These are phyloP conservation scores for Micoletzkya japonica DNA, from an alignment of 2,888 invertebrate species.

Conservation along the genomic window DNA sequence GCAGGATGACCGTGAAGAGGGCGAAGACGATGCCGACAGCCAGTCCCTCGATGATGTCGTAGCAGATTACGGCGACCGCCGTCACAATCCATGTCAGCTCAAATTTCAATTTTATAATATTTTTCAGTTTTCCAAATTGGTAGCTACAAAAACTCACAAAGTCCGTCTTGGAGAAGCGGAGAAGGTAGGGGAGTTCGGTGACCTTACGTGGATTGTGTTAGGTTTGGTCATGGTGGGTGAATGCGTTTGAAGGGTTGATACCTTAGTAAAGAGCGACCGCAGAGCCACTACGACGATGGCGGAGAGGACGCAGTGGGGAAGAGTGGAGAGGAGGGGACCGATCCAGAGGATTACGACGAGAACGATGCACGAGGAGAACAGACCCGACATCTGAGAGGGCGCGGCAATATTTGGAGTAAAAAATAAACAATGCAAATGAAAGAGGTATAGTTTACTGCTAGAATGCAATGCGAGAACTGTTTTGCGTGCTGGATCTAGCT, in stretches of 20 bases:
- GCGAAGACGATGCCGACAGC: slow-evolving; percentile 73
- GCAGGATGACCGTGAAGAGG: slow-evolving; percentile 76
- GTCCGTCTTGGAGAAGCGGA: slow-evolving; percentile 79
- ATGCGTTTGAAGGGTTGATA: background rate
- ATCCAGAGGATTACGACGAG: slow-evolving; percentile 81
- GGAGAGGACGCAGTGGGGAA: slow-evolving; percentile 71
- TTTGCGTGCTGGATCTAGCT: too few relatives aligned
- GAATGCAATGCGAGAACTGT: background rate
- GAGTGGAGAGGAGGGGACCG: slow-evolving; percentile 81
- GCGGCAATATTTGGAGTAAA: background rate
- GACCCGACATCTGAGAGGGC: slow-evolving; percentile 72
- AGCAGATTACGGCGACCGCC: slow-evolving; percentile 75
- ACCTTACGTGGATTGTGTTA: slow-evolving; percentile 50
- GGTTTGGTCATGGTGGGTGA: background rate
- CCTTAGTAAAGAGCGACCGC: slow-evolving; percentile 70
- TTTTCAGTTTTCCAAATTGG: background rate
- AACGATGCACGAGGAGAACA: slow-evolving; percentile 78
- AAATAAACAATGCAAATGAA: background rate
- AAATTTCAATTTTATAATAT: background rate
- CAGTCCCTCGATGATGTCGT: slow-evolving; percentile 78
- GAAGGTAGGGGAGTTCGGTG: slow-evolving; percentile 75
- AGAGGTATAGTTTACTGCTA: slow-evolving; percentile 1
- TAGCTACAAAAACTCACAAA: slow-evolving; percentile 67
- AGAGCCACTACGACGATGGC: slow-evolving; percentile 66
- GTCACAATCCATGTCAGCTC: slow-evolving; percentile 77